Base-by-base conservation (phyloP, 2,888 invertebrate genomes). In the Epicampocera succincta region DNA sequence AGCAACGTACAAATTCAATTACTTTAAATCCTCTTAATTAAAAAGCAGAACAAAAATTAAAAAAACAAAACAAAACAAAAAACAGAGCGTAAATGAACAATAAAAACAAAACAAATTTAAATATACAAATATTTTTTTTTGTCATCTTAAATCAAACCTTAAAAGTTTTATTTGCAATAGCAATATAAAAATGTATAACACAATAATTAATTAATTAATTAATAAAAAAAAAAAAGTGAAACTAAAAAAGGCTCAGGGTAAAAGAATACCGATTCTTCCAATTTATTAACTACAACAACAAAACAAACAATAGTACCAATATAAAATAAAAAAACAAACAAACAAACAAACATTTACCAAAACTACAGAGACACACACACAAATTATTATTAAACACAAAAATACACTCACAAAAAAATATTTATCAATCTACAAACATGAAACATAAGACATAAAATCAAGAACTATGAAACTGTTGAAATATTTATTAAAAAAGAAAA, bases 211-310 rank as follows among this genome's bases (percentile, higher is more conserved):
- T 69, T 46, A 83, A 71, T 33, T 54, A 80, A 63, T 25, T 46
- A 72, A 69, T 21, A 72, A 84, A 85, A 73, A 83, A 69, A 29
- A 72, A 84, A 85, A 73, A 83, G 79, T 69, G 73, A 84, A 85
- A 84, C 84, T 81, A 79, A 87, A 91, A 89, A 90, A 88, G 89
- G 91, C 91, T 91, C 91, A 91, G 91, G 91, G 91, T 90, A 90
- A 88, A 83, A 78, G 77, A 83, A 90, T 90, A 90, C 90, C 90
- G 90, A 90, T 90, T 91, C 91, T 91, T 91, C 91, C 91, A 91
- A 87, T 87, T 88, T 85, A 88, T 80, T 75, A 80, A 85, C 75
- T 86, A 68, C 80, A 85, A 85, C 75, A 86, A 85, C 83, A 85
- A 85, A 77, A 83, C 84, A 82, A 74, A 85, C 84, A 84, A 83